Evolutionary conservation across 1,140 invertebrate species (phyloP).

Genomic region (Heliconius congener): DNA sequence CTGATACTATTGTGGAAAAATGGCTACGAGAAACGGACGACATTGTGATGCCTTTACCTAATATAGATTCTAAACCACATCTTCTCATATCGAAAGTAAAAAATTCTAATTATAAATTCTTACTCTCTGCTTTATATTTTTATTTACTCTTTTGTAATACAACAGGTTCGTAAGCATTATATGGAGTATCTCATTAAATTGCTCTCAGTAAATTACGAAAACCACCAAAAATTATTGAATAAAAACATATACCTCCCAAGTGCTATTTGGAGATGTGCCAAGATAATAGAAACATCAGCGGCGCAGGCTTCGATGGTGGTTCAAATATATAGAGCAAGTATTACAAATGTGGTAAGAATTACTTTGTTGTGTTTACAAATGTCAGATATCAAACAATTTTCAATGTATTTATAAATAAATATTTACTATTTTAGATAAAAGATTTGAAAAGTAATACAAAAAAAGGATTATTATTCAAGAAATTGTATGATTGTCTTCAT

Average conservation of each 20-base stretch:
- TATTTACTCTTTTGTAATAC: background rate
- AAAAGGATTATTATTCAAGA: slow-evolving; percentile 61
- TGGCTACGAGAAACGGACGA: slow-evolving; percentile 60
- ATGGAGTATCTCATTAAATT: slow-evolving; percentile 75
- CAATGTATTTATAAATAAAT: background rate
- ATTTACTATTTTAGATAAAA: slow-evolving; percentile 50
- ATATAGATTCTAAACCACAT: slow-evolving; percentile 65
- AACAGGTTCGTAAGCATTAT: slow-evolving; percentile 75
- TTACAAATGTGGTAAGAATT: slow-evolving; percentile 57
- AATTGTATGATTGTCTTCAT: slow-evolving; percentile 61
- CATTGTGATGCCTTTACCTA: slow-evolving; percentile 60
- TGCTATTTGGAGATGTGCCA: slow-evolving; percentile 77
- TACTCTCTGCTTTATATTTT: background rate
- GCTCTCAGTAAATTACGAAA: slow-evolving; percentile 72
- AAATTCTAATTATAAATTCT: background rate
- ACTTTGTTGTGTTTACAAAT: background rate
- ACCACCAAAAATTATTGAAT: slow-evolving; percentile 59
- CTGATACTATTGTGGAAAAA: slow-evolving; percentile 55
- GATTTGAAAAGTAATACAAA: slow-evolving; percentile 66
- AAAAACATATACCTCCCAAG: slow-evolving; percentile 75
- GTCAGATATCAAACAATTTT: background rate
- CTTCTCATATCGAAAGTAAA: slow-evolving; percentile 70
- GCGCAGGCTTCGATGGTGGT: slow-evolving; percentile 72
- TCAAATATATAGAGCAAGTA: slow-evolving; percentile 69
- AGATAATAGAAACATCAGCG: slow-evolving; percentile 70